Evolutionary conservation across 2,888 invertebrate species (phyloP).

Genomic region (Crossocerus cetratus): DNA sequence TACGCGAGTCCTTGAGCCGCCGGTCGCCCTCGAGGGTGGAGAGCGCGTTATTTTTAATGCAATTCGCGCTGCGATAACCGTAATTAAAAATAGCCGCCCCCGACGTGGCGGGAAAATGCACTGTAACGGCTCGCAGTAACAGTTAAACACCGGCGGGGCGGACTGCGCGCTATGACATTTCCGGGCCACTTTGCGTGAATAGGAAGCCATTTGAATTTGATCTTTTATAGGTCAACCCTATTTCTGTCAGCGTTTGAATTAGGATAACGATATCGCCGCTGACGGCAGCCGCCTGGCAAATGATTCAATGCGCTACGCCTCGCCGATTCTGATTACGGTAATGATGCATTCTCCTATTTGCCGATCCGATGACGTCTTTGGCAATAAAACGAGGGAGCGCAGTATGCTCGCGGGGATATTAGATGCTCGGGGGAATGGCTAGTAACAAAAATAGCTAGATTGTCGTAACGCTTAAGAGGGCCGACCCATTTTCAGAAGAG

Average conservation of each 20-base stretch:
- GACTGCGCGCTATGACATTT: not conserved
- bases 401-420: conserved; percentile 6
- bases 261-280: not conserved
- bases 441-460: conserved; percentile 33
- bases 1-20: not conserved
- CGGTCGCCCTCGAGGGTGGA: not conserved
- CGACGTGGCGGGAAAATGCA: not conserved
- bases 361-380: conserved; percentile 1
- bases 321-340: not conserved
- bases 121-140: not conserved
- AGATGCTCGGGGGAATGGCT: conserved; percentile 11
- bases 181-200: not conserved
- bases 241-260: not conserved
- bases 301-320: not conserved
- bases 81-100: conserved; percentile 8
- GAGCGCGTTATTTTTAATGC: conserved; percentile 13
- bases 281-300: not conserved
- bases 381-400: conserved; percentile 14
- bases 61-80: not conserved
- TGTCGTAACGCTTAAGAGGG: conserved; percentile 23
- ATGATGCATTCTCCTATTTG: conserved; percentile 8
- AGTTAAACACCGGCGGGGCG: not conserved
- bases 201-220: not conserved
- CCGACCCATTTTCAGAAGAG: conserved; percentile 28
- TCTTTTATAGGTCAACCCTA: not conserved